These are phyloP conservation scores for Toxotes jaculatrix DNA, from an alignment of 2,113 vertebrate genomes.

Conservation along the genomic window DNA sequence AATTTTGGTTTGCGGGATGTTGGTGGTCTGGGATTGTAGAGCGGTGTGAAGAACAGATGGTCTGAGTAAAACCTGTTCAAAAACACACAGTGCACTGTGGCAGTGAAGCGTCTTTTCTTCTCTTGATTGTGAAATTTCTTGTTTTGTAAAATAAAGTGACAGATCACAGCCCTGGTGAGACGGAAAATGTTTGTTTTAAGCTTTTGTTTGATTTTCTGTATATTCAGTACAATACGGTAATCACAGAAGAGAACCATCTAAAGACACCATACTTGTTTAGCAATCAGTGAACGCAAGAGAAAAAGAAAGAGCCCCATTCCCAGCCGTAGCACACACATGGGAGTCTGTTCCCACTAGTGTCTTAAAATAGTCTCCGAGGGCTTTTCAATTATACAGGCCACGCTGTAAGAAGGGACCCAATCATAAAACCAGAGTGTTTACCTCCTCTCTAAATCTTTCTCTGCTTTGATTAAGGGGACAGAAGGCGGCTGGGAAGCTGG, in stretches of 20 bases:
- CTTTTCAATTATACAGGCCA: conserved; percentile 84
- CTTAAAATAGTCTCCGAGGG: conserved; percentile 82
- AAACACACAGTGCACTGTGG: conserved; percentile 46
- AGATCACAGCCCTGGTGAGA: conserved; percentile 8
- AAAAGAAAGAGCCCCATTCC: conserved; percentile 67
- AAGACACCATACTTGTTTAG: conserved; percentile 47
- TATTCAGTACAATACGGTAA: conserved; percentile 33
- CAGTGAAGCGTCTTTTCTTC: conserved; percentile 28
- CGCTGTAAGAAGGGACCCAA: conserved; percentile 80
- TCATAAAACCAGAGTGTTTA: conserved; percentile 84
- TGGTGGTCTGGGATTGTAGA: conserved; percentile 70
- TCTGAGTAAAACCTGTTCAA: conserved; percentile 70
- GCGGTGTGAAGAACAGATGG: conserved; percentile 77
- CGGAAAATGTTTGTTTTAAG: conserved; percentile 40
- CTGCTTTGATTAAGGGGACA: conserved; percentile 77
- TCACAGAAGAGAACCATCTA: conserved; percentile 34
- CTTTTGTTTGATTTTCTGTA: conserved; percentile 36
- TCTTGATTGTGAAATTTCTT: conserved; percentile 34
- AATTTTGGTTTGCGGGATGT: conserved; percentile 83
- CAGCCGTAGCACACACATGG: conserved; percentile 71
- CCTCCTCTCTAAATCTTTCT: conserved; percentile 81
- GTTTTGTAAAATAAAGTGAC: background rate
- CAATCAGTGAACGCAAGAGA: conserved; percentile 54
- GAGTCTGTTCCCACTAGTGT: conserved; percentile 81
- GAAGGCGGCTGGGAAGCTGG: conserved; percentile 55